Evolutionary conservation across 2,113 vertebrate genomes (phyloP).

Genomic region (Bettongia penicillata): DNA sequence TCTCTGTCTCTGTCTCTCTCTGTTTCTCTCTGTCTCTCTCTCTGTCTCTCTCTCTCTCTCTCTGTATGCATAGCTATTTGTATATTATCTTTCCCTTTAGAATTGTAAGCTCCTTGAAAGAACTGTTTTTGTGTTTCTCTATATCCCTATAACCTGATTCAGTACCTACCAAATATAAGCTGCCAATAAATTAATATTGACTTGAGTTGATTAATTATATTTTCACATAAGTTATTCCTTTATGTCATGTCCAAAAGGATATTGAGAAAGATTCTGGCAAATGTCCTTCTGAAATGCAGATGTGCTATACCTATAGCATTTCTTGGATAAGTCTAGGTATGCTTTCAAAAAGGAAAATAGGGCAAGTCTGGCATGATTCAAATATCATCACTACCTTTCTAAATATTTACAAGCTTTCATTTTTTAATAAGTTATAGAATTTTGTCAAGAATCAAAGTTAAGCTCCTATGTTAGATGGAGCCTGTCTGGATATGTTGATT

Average conservation of each 20-base stretch:
- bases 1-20: too few species aligned
- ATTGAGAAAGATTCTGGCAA: not conserved
- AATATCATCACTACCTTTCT: not conserved
- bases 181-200: not conserved
- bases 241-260: not conserved
- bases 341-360: not conserved
- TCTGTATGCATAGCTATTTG: not conserved
- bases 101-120: not conserved
- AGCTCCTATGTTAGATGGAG: not conserved
- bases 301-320: not conserved
- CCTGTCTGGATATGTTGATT: not conserved
- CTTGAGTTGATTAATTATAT: not conserved
- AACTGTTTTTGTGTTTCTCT: not conserved
- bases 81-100: not conserved
- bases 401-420: not conserved
- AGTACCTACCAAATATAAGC: too few species aligned
- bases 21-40: too few species aligned
- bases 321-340: not conserved
- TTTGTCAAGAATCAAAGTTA: not conserved
- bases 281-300: not conserved
- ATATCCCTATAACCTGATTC: too few species aligned
- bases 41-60: too few species aligned
- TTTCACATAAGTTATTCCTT: not conserved
- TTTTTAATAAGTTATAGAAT: not conserved
- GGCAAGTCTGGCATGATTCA: not conserved